Conservation (phyloP, 2,888 invertebrate genomes). For the Oscheius sp. region DNA sequence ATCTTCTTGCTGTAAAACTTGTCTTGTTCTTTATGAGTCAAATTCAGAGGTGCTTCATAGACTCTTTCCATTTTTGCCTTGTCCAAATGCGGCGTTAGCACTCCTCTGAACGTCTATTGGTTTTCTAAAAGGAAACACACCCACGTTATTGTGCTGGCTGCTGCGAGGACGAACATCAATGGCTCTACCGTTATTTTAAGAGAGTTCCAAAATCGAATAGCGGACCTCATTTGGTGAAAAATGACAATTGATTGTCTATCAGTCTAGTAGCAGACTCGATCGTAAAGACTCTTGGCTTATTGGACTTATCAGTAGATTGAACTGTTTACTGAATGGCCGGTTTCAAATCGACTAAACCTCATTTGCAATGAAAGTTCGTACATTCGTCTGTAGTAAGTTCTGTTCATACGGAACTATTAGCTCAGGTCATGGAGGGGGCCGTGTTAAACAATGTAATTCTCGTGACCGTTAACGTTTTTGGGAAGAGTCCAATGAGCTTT, state of each 20-base stretch:
- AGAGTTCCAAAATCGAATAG: constrained; percentile 1
- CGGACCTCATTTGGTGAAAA: constrained; percentile 4
- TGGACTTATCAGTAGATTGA: too few species aligned
- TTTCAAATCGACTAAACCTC: too few species aligned
- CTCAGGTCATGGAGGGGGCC: too few species aligned
- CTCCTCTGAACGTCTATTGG: constrained; percentile 49
- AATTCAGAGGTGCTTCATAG: constrained; percentile 54
- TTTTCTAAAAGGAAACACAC: constrained; percentile 33
- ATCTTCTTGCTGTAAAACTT: constrained; percentile 66
- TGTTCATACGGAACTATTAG: too few species aligned
- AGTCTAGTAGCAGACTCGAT: neutral
- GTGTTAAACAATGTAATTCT: too few species aligned
- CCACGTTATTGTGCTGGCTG: constrained; percentile 58
- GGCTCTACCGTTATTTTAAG: constrained; percentile 57
- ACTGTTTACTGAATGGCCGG: too few species aligned
- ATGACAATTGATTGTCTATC: neutral
- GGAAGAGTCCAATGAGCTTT: too few species aligned
- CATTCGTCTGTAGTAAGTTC: too few species aligned
- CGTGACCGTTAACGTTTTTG: too few species aligned
- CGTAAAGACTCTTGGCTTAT: too few species aligned
- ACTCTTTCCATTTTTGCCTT: constrained; percentile 62
- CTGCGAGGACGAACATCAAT: constrained; percentile 56
- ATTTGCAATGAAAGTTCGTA: too few species aligned
- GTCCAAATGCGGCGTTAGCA: constrained; percentile 59
- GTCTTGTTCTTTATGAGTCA: constrained; percentile 49